These are phyloP conservation scores for Petrolisthes manimaculis DNA, from an alignment of 2,888 invertebrate species.

Conservation along the genomic window DNA sequence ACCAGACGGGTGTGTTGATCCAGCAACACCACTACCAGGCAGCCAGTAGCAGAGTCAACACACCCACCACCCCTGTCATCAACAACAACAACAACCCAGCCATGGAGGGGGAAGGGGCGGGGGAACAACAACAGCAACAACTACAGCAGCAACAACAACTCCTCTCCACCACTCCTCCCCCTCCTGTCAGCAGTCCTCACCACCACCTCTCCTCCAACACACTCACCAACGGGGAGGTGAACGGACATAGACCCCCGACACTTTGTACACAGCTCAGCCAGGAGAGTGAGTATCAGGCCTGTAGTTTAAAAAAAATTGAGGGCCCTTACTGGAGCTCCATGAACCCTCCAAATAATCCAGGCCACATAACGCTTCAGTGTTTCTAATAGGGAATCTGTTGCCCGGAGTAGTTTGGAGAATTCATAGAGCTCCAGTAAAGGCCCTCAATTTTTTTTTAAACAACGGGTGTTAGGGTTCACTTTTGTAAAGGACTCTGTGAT, in stretches of 20 bases:
- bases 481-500: no score
- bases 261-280: slow-evolving; percentile 42
- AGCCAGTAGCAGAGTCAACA: neutral
- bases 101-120: neutral
- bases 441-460: no score
- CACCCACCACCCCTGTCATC: neutral
- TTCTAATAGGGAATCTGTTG: no score
- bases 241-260: neutral
- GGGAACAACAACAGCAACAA: slow-evolving; percentile 3
- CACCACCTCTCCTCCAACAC: neutral
- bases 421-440: no score
- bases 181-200: neutral
- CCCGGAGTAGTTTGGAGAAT: no score
- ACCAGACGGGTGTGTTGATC: slow-evolving; percentile 89
- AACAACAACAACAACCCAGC: neutral
- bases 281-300: slow-evolving; percentile 56
- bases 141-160: neutral
- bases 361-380: no score
- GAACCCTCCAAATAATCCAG: no score
- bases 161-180: neutral
- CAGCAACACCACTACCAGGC: slow-evolving; percentile 92
- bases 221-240: slow-evolving; percentile 1
- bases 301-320: no score
- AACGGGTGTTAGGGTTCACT: no score
- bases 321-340: no score